These are phyloP conservation scores for Florisuga fusca DNA, from an alignment of 2,797 vertebrate species.

Conservation along the genomic window DNA sequence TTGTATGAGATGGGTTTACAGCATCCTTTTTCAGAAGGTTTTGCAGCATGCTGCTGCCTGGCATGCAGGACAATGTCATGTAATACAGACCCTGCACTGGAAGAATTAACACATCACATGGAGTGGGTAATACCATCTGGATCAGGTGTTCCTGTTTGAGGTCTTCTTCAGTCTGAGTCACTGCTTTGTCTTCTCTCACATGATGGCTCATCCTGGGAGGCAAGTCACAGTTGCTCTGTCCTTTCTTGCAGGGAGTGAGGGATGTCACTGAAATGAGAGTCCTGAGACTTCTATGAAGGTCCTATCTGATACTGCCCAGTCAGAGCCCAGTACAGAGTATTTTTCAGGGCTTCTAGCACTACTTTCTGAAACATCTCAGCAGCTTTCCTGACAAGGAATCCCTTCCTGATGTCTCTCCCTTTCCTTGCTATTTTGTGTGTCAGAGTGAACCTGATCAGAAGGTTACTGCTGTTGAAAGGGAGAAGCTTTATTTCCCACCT, in stretches of 20 bases:
- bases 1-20: not conserved
- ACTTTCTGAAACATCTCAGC: not conserved
- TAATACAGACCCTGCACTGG: not conserved
- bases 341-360: not conserved
- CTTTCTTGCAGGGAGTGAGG: not conserved
- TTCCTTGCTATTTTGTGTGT: not conserved
- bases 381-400: conserved; percentile 11
- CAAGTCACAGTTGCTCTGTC: rapidly evolving
- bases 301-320: not conserved
- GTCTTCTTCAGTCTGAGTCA: not conserved
- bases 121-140: not conserved
- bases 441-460: not conserved
- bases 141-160: not conserved
- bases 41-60: not conserved
- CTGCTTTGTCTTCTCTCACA: not conserved
- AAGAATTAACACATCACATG: not conserved
- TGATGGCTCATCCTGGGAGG: not conserved
- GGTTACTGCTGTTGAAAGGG: not conserved
- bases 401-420: not conserved
- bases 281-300: not conserved
- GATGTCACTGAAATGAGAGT: not conserved
- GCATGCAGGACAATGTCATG: not conserved
- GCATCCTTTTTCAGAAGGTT: not conserved
- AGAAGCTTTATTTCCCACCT: not conserved
- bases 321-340: not conserved